These are phyloP conservation scores for Elaphurus davidianus DNA, from an alignment of 2,113 vertebrate species.

Conservation along the genomic window DNA sequence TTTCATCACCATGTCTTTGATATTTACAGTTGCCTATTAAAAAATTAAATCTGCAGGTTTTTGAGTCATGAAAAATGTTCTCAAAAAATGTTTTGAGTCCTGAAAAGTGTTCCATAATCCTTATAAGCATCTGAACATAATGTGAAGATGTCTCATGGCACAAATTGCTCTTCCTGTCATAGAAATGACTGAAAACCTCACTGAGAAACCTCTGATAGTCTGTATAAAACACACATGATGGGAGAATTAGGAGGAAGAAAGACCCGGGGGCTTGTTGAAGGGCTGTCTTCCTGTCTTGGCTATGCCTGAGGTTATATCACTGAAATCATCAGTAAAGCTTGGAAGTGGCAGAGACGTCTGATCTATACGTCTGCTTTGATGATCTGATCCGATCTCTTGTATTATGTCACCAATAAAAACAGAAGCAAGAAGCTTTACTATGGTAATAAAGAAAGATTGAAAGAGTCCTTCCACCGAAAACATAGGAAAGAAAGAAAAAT, in stretches of 20 bases:
- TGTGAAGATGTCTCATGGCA: neutral
- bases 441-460: neutral
- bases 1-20: neutral
- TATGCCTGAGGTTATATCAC: neutral
- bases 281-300: neutral
- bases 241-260: neutral
- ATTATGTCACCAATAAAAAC: neutral
- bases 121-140: neutral
- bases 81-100: neutral
- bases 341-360: neutral
- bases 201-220: neutral
- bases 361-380: neutral
- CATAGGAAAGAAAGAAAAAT: neutral
- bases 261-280: neutral
- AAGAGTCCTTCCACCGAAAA: neutral
- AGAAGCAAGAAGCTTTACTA: neutral
- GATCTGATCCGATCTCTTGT: neutral
- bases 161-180: neutral
- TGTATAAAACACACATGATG: neutral
- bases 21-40: neutral
- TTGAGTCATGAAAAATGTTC: neutral
- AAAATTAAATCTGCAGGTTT: neutral
- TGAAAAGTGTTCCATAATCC: neutral
- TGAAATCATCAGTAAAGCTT: neutral
- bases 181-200: neutral